A percentile compares a stretch with the other conserved stretches of the same genome.
Evolutionary conservation across 2,888 invertebrate genomes (phyloP).

Genomic region (Drosophila trichaetosa): DNA sequence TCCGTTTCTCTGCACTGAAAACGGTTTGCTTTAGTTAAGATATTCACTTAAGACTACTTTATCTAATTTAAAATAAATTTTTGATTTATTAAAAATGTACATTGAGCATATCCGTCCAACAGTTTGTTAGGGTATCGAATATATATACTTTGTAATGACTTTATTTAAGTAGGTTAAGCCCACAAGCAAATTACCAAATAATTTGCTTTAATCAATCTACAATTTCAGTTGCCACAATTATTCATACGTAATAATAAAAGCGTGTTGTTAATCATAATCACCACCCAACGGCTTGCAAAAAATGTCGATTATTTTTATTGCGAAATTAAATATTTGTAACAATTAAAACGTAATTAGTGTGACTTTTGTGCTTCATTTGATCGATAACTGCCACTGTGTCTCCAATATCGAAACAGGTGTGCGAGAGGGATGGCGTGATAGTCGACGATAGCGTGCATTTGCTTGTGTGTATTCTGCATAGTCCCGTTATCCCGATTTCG

Average conservation of each 20-base stretch:
- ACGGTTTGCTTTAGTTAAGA: not conserved
- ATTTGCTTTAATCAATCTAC: not conserved
- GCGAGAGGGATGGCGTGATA: not conserved
- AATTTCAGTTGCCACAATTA: not conserved
- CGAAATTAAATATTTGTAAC: not conserved
- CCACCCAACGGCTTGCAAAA: not conserved
- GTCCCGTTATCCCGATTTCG: not conserved
- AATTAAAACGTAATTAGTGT: conserved; percentile 3
- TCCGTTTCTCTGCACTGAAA: too few species aligned
- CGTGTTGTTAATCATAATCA: conserved; percentile 5
- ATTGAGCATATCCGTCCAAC: not conserved
- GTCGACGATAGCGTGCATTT: not conserved
- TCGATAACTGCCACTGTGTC: not conserved
- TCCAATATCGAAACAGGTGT: not conserved
- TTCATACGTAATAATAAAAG: not conserved
- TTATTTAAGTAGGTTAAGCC: not conserved
- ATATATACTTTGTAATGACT: not conserved
- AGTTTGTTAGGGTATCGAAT: not conserved
- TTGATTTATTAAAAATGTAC: not conserved
- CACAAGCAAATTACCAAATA: conserved; percentile 7
- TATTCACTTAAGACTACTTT: not conserved
- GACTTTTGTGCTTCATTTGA: not conserved
- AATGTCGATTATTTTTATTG: not conserved
- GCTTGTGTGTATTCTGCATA: not conserved
- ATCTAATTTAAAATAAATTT: not conserved